phyloP scores from a whole-genome alignment of 2,797 vertebrate genomes.

The Carduelis carduelis region DNA sequence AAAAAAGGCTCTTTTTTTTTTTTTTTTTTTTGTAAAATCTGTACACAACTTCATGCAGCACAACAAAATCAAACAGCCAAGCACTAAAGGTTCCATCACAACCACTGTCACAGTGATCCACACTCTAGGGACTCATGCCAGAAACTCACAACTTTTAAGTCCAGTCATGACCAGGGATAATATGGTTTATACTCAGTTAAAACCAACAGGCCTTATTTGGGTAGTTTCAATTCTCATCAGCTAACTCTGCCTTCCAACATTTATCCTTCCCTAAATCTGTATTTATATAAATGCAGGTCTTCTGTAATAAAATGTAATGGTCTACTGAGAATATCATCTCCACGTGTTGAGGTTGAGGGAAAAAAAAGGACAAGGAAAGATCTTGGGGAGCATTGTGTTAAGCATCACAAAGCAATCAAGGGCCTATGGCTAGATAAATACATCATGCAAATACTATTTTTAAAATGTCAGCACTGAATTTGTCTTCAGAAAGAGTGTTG shows the following conservation, averaged over 20 bases:
- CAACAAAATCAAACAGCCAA: neutral
- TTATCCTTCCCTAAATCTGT: neutral
- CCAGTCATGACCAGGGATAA: neutral
- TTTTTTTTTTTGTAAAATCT: neutral
- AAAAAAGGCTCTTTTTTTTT: neutral
- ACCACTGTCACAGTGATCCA: accelerated
- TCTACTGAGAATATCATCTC: neutral
- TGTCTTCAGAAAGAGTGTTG: neutral
- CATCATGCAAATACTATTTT: neutral
- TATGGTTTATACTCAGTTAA: neutral
- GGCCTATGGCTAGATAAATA: neutral
- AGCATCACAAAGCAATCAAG: neutral
- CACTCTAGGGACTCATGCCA: too few species aligned
- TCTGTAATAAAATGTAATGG: neutral
- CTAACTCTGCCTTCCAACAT: neutral
- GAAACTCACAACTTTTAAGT: neutral
- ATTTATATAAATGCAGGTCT: neutral
- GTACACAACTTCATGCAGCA: neutral
- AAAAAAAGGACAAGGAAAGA: neutral
- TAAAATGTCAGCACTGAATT: neutral
- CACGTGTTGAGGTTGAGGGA: neutral
- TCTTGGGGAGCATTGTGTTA: neutral
- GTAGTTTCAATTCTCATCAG: neutral
- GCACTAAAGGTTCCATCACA: neutral
- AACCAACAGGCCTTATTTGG: accelerated